Base-by-base conservation (phyloP, 2,797 vertebrate genomes). In the Scolopax rusticola region DNA sequence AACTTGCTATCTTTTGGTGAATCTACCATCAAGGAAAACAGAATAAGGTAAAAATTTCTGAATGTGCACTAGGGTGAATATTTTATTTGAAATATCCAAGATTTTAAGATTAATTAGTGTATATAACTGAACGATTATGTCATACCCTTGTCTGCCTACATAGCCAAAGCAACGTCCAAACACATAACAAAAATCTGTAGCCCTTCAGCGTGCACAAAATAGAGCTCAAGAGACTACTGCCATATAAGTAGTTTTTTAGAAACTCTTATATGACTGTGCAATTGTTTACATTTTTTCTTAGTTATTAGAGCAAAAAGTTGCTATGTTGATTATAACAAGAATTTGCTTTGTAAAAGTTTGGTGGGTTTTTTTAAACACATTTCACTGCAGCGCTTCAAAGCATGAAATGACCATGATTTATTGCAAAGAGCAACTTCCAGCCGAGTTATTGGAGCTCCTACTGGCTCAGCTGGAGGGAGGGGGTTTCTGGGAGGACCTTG, bases 381-480 rank as follows among this genome's bases (percentile, higher is more conserved):
- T 86, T 92, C 61, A 82, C 43, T 79, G 60, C 30, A 20, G 36
- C 23, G 47, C 78, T 85, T 77, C 71, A 91, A 87, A 91, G 68
- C 60, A 77, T 71, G 53, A 89, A 90, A 64, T 80, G 23, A 57
- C 23, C 45, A 32, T 54, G 78, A 83, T 95, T 94, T 89, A 91
- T 73, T 80, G 36, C 71, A 77, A 71, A 70, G 71, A 83, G 41
- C 24, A 68, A 71, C 77, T 85, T 94, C 93, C 92, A 95, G 75
- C 83, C 81, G 87, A 88, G 64, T 80, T 95, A 84, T 88, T 95
- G 40, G 28, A 91, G 77, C 79, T 86, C 80, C 69, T 84, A 57
- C 69, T 71, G 27, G 38, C 87, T 90, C 87, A 95, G 88, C 85
- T 93, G 73, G 69, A 95, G 53, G 61, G 50, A 95, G 33, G 13